phyloP scores from a whole-genome alignment of 2,797 vertebrate species.

The Notolabrus celidotus region DNA sequence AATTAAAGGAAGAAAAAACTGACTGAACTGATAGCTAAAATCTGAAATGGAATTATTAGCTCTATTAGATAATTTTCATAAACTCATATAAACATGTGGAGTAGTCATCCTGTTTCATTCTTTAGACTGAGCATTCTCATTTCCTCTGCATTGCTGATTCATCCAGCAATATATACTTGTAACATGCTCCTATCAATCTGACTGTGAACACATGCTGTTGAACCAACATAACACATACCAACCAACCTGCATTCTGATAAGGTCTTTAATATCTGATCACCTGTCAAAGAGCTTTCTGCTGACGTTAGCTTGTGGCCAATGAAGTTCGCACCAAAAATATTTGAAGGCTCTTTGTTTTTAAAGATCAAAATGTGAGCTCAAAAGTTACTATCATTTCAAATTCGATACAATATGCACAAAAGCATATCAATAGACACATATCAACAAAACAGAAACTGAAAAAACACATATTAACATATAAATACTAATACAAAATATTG shows the following conservation, averaged over 20 bases:
- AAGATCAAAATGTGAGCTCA: too few relatives aligned
- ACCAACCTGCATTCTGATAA: conserved; percentile 13
- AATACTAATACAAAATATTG: conserved; percentile 76
- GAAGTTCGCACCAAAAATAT: conserved; percentile 2
- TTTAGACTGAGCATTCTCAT: conserved; percentile 15
- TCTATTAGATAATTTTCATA: background rate
- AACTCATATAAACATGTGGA: conserved; percentile 7
- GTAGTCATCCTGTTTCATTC: background rate
- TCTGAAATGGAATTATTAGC: conserved; percentile 12
- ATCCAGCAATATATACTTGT: conserved; percentile 3
- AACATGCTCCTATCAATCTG: conserved; percentile 21
- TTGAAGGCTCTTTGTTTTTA: background rate
- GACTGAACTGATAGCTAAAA: conserved; percentile 8
- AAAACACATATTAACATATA: conserved; percentile 71
- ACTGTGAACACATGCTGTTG: conserved; percentile 41
- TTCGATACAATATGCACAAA: conserved; percentile 25
- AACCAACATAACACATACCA: conserved; percentile 14
- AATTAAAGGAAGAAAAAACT: conserved; percentile 18
- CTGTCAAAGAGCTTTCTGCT: conserved; percentile 8
- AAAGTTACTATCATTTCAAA: conserved; percentile 37
- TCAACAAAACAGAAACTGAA: conserved; percentile 55
- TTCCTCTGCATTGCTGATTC: conserved; percentile 29
- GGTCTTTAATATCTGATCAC: conserved; percentile 16
- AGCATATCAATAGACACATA: conserved; percentile 53
- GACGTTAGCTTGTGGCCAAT: conserved; percentile 13